Evolutionary conservation across 1,140 invertebrate species (phyloP).

Genomic region (Drosophila ficusphila): DNA sequence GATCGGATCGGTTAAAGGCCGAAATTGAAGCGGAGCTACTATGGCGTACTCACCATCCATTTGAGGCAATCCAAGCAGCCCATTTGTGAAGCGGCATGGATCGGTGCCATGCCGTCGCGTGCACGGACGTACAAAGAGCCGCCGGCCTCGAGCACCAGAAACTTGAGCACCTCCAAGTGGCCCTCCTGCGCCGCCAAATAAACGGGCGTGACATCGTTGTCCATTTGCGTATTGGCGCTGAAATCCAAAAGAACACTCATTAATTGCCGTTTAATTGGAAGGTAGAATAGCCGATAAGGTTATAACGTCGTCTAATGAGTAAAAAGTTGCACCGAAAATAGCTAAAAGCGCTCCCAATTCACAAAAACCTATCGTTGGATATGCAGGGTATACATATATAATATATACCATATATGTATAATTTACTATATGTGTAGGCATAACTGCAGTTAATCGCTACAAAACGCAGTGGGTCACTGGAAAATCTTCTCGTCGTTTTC

Average conservation of each 20-base stretch:
- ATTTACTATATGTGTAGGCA: too few relatives aligned
- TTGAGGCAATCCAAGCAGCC: constrained; percentile 93
- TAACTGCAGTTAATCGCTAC: constrained; percentile 8
- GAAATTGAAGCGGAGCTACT: constrained; percentile 6
- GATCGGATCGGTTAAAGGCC: constrained; percentile 12
- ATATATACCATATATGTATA: background rate
- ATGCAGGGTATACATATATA: background rate
- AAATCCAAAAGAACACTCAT: constrained; percentile 8
- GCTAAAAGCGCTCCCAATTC: background rate
- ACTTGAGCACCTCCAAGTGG: constrained; percentile 92
- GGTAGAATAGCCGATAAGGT: background rate
- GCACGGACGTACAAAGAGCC: constrained; percentile 90
- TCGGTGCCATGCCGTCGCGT: constrained; percentile 94
- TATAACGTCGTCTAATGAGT: constrained; percentile 44
- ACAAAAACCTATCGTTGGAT: background rate
- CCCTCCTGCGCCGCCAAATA: constrained; percentile 95
- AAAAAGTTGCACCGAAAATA: constrained; percentile 34
- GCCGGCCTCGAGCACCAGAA: constrained; percentile 91
- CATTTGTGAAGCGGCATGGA: constrained; percentile 95
- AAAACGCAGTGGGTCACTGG: constrained; percentile 22
- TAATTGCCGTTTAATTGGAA: constrained; percentile 12
- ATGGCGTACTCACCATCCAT: constrained; percentile 95
- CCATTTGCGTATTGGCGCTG: constrained; percentile 94
- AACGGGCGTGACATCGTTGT: constrained; percentile 95
- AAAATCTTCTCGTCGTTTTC: background rate